These are phyloP conservation scores for Semicossyphus pulcher DNA, from an alignment of 2,113 vertebrate genomes.

Conservation along the genomic window DNA sequence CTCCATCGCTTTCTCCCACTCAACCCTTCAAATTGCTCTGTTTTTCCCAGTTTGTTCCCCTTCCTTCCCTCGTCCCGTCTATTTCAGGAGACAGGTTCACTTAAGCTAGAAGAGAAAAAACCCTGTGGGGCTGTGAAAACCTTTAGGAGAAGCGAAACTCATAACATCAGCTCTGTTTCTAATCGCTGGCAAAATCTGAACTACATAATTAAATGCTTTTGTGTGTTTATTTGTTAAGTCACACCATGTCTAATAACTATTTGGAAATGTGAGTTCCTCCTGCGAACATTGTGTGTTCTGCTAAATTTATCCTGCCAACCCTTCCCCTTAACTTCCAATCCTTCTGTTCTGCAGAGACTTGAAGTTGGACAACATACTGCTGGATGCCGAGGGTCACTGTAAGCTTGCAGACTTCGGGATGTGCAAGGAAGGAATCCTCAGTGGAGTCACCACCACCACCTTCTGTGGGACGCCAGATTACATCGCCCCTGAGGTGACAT, in stretches of 20 bases:
- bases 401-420: slow-evolving; percentile 99
- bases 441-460: slow-evolving; percentile 94
- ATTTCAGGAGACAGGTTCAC: neutral
- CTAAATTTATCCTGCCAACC: neutral
- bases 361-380: slow-evolving; percentile 98
- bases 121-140: neutral
- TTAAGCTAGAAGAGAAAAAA: neutral
- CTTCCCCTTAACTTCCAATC: neutral
- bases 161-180: too few species aligned
- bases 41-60: neutral
- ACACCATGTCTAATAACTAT: neutral
- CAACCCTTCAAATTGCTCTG: slow-evolving; percentile 28
- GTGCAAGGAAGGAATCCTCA: slow-evolving; percentile 97
- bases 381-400: slow-evolving; percentile 97
- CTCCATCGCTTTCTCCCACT: neutral
- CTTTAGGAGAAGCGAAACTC: neutral
- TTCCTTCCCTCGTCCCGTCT: neutral
- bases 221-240: neutral
- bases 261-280: neutral
- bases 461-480: slow-evolving; percentile 99
- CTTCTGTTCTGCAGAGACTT: slow-evolving; percentile 87
- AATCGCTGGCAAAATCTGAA: too few species aligned
- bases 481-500: slow-evolving; percentile 93
- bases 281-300: neutral
- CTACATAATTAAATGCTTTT: neutral